A percentile compares a stretch with the other conserved stretches of the same genome.
Evolutionary conservation across 1,140 invertebrate species (phyloP).

Genomic region (Drosophila tsacasi): DNA sequence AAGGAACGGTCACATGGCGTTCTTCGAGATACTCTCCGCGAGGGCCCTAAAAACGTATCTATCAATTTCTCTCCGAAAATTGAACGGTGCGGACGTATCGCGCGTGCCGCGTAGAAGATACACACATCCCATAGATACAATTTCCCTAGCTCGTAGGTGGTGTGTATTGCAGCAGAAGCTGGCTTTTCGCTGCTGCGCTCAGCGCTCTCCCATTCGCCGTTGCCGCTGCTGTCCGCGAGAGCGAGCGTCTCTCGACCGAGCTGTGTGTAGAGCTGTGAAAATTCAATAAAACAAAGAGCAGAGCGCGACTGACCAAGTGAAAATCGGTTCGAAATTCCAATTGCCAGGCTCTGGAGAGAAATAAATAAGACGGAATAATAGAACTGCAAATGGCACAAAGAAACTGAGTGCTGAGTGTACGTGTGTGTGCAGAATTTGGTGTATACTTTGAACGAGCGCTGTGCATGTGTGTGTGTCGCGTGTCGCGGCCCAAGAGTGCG

Average conservation of each 20-base stretch:
- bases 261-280: conserved; percentile 40
- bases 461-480: conserved; percentile 27
- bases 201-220: conserved; percentile 28
- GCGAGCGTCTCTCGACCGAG: conserved; percentile 31
- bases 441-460: conserved; percentile 51
- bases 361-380: conserved; percentile 13
- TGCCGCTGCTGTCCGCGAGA: conserved; percentile 32
- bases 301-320: conserved; percentile 34
- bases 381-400: conserved; percentile 39
- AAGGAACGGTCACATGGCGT: conserved; percentile 2
- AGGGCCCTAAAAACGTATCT: conserved; percentile 14
- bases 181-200: conserved; percentile 64
- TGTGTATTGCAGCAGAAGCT: conserved; percentile 79
- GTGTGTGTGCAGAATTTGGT: conserved; percentile 59
- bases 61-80: conserved; percentile 52
- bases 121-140: conserved; percentile 68
- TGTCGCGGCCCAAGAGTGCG: conserved; percentile 15
- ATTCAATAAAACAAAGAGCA: conserved; percentile 59
- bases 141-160: conserved; percentile 74
- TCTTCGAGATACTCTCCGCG: conserved; percentile 9
- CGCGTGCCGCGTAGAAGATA: conserved; percentile 67
- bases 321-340: conserved; percentile 44
- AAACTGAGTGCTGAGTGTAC: conserved; percentile 7
- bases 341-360: conserved; percentile 28
- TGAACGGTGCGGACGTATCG: conserved; percentile 64